phyloP scores from a whole-genome alignment of 30 jellyfish, hydroid and myxozoan genomes.

The Cassiopea andromeda region DNA sequence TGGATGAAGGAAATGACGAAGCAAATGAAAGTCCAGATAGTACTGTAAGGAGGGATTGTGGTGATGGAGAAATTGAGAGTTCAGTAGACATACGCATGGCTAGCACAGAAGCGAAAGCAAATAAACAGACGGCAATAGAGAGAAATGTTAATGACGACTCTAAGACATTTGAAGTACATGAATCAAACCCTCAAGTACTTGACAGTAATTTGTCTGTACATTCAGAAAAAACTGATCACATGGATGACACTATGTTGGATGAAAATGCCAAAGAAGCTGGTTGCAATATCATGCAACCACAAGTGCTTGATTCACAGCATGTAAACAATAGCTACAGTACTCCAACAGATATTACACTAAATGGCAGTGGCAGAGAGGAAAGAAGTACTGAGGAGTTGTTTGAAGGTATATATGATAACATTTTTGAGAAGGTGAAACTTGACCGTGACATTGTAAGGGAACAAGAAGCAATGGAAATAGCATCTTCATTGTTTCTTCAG shows the following conservation, averaged over 20 bases:
- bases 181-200: not conserved
- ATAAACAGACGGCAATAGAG: not conserved
- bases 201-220: not conserved
- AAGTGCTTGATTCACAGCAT: not conserved
- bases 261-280: not conserved
- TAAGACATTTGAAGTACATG: not conserved
- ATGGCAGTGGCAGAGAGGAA: not conserved
- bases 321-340: not conserved
- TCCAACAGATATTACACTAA: not conserved
- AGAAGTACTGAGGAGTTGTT: not conserved
- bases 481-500: slow-evolving; percentile 40
- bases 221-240: not conserved
- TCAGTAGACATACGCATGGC: not conserved
- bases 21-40: not conserved
- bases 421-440: slow-evolving; percentile 28
- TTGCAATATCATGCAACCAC: too few relatives aligned
- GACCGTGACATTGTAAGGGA: slow-evolving; percentile 34
- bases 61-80: not conserved
- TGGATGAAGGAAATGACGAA: not conserved
- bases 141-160: not conserved
- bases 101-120: not conserved
- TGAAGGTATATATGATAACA: not conserved
- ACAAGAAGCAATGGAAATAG: slow-evolving; percentile 47
- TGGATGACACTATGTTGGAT: not conserved
- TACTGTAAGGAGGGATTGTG: not conserved